These are phyloP conservation scores for Burhinus oedicnemus DNA, from an alignment of 2,113 vertebrate genomes.

Conservation along the genomic window DNA sequence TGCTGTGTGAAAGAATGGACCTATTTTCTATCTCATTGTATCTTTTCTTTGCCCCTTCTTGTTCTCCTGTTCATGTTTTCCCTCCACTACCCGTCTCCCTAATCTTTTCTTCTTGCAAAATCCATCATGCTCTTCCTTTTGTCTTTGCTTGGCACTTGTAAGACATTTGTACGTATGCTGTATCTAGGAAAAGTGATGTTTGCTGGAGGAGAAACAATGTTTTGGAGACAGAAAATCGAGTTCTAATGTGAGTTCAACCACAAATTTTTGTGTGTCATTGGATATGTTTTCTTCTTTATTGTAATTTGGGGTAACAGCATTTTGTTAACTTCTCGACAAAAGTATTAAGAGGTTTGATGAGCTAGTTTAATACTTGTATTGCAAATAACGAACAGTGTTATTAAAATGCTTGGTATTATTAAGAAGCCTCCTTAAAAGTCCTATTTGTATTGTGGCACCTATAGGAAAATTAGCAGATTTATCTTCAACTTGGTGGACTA, in stretches of 20 bases:
- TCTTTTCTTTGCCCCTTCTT: neutral
- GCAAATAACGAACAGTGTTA: neutral
- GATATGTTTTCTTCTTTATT: neutral
- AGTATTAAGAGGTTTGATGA: neutral
- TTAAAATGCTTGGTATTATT: neutral
- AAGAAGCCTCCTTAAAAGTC: neutral
- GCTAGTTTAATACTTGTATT: neutral
- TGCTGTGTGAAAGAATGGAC: neutral
- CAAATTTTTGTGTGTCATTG: neutral
- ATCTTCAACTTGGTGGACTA: neutral
- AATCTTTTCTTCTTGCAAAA: neutral
- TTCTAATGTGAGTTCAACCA: neutral
- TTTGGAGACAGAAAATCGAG: neutral
- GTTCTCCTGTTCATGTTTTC: neutral
- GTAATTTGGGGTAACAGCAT: neutral
- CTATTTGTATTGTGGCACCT: neutral
- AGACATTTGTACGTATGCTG: neutral
- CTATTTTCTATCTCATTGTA: neutral
- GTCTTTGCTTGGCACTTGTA: neutral
- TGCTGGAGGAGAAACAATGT: neutral
- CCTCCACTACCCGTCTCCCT: neutral
- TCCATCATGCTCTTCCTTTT: neutral
- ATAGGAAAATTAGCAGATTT: neutral
- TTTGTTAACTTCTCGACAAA: neutral
- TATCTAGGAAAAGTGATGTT: neutral